A percentile compares a stretch with the other conserved stretches of the same genome.
Evolutionary conservation across 2,113 vertebrate species (phyloP).

Genomic region (Ardeotis arabs): DNA sequence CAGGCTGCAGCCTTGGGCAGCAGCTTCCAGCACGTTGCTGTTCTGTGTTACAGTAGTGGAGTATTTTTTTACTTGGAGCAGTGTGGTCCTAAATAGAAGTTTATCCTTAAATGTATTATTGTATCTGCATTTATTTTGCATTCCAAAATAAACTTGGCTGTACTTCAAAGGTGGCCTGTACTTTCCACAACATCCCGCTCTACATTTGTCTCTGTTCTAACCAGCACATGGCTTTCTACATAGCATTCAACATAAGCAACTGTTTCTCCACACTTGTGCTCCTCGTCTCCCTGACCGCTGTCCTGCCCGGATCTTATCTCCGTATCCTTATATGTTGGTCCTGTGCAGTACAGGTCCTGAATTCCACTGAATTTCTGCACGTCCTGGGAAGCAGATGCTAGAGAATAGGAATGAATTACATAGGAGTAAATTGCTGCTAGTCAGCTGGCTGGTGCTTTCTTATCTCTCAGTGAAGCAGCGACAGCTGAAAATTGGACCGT

Average conservation of each 20-base stretch:
- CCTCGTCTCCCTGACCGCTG: neutral
- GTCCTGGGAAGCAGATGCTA: neutral
- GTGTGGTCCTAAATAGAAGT: neutral
- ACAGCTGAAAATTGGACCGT: neutral
- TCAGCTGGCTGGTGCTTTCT: neutral
- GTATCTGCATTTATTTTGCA: neutral
- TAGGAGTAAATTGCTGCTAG: neutral
- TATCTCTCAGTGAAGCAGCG: neutral
- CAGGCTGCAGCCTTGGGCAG: neutral
- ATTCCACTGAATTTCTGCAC: neutral
- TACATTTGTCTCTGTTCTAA: neutral
- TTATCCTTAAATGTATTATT: neutral
- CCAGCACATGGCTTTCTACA: neutral
- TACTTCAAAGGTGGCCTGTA: neutral
- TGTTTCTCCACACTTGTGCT: neutral
- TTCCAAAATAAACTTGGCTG: neutral
- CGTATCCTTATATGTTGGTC: neutral
- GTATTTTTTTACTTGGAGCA: neutral
- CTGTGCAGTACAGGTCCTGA: neutral
- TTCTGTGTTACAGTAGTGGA: neutral
- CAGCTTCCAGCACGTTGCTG: fast-evolving
- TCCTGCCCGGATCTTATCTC: neutral
- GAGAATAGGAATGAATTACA: neutral
- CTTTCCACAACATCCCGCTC: neutral
- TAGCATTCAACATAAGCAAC: neutral